A percentile compares a stretch with the other conserved stretches of the same genome.
Evolutionary conservation across 1,140 invertebrate species (phyloP).

Genomic region (Saccostrea echinata): DNA sequence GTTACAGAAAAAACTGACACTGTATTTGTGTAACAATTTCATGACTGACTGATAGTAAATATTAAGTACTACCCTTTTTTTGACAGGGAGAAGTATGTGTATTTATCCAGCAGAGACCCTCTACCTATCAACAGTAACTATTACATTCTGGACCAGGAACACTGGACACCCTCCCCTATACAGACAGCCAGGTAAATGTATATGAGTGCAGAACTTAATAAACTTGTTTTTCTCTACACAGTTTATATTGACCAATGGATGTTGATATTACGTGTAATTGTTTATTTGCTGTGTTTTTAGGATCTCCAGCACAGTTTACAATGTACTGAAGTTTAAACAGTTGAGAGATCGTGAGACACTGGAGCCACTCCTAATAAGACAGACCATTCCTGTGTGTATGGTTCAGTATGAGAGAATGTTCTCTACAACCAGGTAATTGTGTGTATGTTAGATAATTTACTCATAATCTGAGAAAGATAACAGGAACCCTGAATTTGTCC

Average conservation of each 20-base stretch:
- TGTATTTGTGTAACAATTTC: constrained; percentile 76
- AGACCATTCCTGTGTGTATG: constrained; percentile 94
- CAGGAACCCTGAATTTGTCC: too few relatives aligned
- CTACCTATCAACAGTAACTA: constrained; percentile 99
- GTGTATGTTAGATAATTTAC: too few relatives aligned
- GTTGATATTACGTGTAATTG: too few relatives aligned
- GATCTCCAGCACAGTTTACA: constrained; percentile 79
- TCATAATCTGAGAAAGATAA: too few relatives aligned
- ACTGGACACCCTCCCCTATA: constrained; percentile 78
- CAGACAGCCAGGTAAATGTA: constrained; percentile 75
- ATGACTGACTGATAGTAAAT: constrained; percentile 83
- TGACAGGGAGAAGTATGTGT: constrained; percentile 98
- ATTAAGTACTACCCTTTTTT: neutral
- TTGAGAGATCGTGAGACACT: constrained; percentile 81
- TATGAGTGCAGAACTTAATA: too few relatives aligned
- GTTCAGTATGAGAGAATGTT: constrained; percentile 98
- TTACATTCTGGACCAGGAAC: constrained; percentile 89
- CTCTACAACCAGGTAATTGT: constrained; percentile 90
- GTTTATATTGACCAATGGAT: too few relatives aligned
- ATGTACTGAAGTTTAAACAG: constrained; percentile 79
- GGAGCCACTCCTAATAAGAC: constrained; percentile 79
- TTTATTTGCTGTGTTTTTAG: constrained; percentile 66
- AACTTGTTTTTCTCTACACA: too few relatives aligned
- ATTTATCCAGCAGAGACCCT: constrained; percentile 93
- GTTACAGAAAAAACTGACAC: too few relatives aligned